Evolutionary conservation across 1,140 invertebrate species (phyloP).

Genomic region (Drosophila nasuta): DNA sequence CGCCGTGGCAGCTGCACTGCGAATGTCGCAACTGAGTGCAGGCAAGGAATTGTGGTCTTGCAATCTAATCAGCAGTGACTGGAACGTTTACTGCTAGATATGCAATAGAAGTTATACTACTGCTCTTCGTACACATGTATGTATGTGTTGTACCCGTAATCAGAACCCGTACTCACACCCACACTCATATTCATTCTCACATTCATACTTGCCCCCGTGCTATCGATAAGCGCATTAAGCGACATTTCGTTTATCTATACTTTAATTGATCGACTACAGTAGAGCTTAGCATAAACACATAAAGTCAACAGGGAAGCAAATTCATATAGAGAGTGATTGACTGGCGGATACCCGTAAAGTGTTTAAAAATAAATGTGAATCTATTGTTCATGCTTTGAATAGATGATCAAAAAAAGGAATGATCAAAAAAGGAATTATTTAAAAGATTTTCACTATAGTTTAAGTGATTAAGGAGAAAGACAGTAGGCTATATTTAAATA

Average conservation of each 20-base stretch:
- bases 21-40: conserved; percentile 33
- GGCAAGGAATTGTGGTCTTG: background rate
- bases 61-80: conserved; percentile 65
- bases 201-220: background rate
- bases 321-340: too few relatives aligned
- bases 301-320: background rate
- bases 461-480: too few relatives aligned
- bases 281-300: conserved; percentile 24
- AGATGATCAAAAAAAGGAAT: too few relatives aligned
- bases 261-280: conserved; percentile 74
- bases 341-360: too few relatives aligned
- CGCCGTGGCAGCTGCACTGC: conserved; percentile 32
- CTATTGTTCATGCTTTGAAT: too few relatives aligned
- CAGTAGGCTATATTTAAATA: too few relatives aligned
- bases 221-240: conserved; percentile 50
- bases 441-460: too few relatives aligned
- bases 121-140: too few relatives aligned
- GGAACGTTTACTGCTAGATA: conserved; percentile 46
- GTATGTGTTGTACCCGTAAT: background rate
- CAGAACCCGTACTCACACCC: background rate
- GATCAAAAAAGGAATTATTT: too few relatives aligned
- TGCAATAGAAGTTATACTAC: conserved; percentile 28
- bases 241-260: conserved; percentile 50
- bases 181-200: background rate
- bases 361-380: too few relatives aligned